Conservation (phyloP, 2,113 vertebrate genomes). For the Seriola dumerili region DNA sequence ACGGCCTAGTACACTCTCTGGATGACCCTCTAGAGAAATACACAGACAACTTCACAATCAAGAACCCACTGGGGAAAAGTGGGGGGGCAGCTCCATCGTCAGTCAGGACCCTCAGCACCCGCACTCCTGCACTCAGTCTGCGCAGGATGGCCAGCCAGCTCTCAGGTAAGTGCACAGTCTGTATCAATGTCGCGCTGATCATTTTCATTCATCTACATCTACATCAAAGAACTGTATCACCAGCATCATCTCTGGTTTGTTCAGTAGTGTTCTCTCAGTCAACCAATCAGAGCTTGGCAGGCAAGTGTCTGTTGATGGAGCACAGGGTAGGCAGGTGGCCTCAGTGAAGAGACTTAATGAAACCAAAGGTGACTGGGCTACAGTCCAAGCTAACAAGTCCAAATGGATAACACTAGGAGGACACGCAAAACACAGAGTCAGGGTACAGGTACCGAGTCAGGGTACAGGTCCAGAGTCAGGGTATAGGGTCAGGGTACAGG, state of each 20-base stretch:
- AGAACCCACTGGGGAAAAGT: slow-evolving; percentile 87
- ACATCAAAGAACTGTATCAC: background rate
- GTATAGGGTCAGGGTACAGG: too few relatives aligned
- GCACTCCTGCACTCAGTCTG: slow-evolving; percentile 86
- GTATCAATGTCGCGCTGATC: background rate
- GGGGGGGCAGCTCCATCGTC: slow-evolving; percentile 66
- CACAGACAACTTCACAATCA: slow-evolving; percentile 86
- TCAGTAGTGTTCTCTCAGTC: too few relatives aligned
- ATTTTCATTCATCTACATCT: background rate
- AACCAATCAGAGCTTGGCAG: too few relatives aligned
- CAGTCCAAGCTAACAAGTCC: too few relatives aligned
- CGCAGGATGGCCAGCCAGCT: slow-evolving; percentile 93
- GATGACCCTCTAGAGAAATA: slow-evolving; percentile 93
- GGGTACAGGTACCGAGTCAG: too few relatives aligned
- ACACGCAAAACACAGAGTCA: too few relatives aligned
- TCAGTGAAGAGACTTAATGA: too few relatives aligned
- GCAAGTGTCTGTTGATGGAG: too few relatives aligned
- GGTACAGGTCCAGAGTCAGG: too few relatives aligned
- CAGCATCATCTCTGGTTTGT: background rate
- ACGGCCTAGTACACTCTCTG: slow-evolving; percentile 88
- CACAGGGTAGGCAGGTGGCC: too few relatives aligned
- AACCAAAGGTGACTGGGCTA: too few relatives aligned
- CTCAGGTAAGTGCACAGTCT: slow-evolving; percentile 68
- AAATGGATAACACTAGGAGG: too few relatives aligned
- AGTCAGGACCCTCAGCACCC: slow-evolving; percentile 45